phyloP scores from a whole-genome alignment of 1,140 invertebrate genomes.

The Pseudomyrmex pallidus region DNA sequence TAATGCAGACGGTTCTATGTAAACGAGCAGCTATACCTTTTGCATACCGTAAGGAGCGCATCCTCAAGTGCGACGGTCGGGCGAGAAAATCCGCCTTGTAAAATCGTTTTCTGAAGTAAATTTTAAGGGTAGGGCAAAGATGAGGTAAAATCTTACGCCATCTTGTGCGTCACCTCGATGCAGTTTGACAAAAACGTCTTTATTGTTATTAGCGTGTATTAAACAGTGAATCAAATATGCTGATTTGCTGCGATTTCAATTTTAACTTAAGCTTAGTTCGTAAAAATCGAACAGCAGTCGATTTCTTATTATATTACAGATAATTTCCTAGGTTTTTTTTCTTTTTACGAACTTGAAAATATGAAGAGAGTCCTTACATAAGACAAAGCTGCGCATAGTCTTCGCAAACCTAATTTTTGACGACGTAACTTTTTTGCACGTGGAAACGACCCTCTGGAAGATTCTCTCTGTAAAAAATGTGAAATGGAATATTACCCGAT shows the following conservation, averaged over 20 bases:
- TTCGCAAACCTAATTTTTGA: conserved; percentile 37
- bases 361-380: not conserved
- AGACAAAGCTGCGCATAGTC: not conserved
- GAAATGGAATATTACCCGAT: conserved; percentile 48
- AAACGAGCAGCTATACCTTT: conserved; percentile 28
- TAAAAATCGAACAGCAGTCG: not conserved
- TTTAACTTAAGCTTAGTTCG: not conserved
- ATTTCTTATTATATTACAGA: not conserved
- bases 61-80: not conserved
- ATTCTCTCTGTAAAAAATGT: conserved; percentile 18
- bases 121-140: not conserved
- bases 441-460: not conserved
- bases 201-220: not conserved
- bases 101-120: conserved; percentile 21
- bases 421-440: conserved; percentile 4
- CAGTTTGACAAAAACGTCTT: not conserved
- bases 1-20: conserved; percentile 23
- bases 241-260: not conserved
- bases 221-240: not conserved
- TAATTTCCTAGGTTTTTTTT: not conserved
- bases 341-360: not conserved
- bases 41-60: conserved; percentile 7
- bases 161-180: not conserved
- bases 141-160: not conserved
- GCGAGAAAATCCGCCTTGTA: conserved; percentile 23